phyloP scores from a whole-genome alignment of 2,797 vertebrate genomes.

The Danio choprae region DNA sequence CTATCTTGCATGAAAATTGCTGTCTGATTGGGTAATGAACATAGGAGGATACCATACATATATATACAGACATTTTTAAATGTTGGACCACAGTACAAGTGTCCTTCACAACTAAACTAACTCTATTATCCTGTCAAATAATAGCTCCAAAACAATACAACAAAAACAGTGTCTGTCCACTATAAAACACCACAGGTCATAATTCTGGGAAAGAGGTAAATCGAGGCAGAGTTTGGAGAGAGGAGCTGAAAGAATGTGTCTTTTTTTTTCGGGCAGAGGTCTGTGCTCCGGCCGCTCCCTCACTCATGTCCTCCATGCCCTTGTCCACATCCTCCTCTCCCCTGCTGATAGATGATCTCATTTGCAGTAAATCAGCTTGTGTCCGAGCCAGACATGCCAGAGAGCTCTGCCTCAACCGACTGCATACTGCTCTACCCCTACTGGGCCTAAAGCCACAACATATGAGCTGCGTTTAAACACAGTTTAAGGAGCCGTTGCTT shows the following conservation, averaged over 20 bases:
- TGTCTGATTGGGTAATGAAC: no score
- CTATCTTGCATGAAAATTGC: no score
- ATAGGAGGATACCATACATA: no score
- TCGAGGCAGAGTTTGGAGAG: conserved; percentile 13
- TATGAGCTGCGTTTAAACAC: conserved; percentile 20
- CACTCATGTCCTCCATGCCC: conserved; percentile 52
- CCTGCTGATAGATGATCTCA: conserved; percentile 78
- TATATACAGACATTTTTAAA: no score
- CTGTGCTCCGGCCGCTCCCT: conserved; percentile 56
- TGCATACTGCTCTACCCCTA: conserved; percentile 25
- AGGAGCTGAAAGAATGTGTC: conserved; percentile 63
- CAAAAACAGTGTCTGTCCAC: neutral
- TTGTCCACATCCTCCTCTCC: conserved; percentile 36
- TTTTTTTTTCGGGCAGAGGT: conserved; percentile 65
- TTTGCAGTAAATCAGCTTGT: conserved; percentile 77
- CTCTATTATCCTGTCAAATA: neutral
- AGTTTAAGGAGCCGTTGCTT: conserved; percentile 13
- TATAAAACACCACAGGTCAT: conserved; percentile 2
- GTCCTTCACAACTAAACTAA: neutral
- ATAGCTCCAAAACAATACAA: no score
- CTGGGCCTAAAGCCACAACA: conserved; percentile 31
- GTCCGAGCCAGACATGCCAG: conserved; percentile 69
- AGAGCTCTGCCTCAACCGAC: conserved; percentile 55
- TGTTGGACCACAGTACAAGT: neutral
- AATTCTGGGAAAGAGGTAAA: conserved; percentile 18